phyloP scores from a whole-genome alignment of 2,888 invertebrate genomes.

The Cosmia trapezina region DNA sequence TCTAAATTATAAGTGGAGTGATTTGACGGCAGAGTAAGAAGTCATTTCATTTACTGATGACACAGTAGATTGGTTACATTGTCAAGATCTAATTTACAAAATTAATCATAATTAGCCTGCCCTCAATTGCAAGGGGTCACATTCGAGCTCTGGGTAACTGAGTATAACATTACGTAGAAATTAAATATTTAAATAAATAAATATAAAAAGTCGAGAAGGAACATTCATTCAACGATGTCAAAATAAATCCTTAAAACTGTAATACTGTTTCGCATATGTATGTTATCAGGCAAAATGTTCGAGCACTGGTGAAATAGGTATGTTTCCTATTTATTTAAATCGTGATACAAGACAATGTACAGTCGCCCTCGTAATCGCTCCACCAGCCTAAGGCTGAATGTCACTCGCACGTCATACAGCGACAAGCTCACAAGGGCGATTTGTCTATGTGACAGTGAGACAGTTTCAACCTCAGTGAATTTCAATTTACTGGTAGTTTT shows the following conservation, averaged over 20 bases:
- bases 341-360: background rate
- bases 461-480: background rate
- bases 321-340: background rate
- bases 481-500: background rate
- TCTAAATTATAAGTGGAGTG: background rate
- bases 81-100: background rate
- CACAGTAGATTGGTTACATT: background rate
- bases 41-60: background rate
- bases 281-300: conserved; percentile 15
- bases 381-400: background rate
- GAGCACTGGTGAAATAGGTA: conserved; percentile 10
- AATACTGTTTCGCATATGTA: background rate
- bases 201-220: background rate
- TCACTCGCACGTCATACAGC: background rate
- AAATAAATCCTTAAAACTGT: background rate
- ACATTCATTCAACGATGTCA: conserved; percentile 14
- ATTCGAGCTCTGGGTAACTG: conserved; percentile 18
- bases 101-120: background rate
- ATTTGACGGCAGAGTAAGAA: background rate
- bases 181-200: conserved; percentile 2
- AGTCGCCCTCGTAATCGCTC: background rate
- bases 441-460: background rate
- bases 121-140: background rate
- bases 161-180: conserved; percentile 4
- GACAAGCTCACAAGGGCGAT: background rate